Evolutionary conservation across 2,888 invertebrate genomes (phyloP).

Genomic region (Tillus elongatus): DNA sequence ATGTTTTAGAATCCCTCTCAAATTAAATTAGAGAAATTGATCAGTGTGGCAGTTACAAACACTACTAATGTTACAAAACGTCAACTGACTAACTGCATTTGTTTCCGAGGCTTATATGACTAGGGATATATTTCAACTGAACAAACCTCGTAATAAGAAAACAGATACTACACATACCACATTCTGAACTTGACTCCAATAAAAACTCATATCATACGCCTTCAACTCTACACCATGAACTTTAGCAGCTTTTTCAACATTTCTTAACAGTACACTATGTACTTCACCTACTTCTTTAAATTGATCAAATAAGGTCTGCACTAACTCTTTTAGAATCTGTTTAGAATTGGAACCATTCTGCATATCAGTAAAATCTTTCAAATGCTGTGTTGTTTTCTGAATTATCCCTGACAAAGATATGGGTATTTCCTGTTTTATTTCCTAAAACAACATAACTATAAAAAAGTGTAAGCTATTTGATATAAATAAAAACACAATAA

Average conservation of each 20-base stretch:
- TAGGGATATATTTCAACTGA: too few species aligned
- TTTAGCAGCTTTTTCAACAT: slow-evolving; percentile 53
- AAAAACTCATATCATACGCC: slow-evolving; percentile 65
- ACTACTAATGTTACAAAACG: too few species aligned
- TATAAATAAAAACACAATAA: slow-evolving; percentile 7
- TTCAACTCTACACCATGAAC: slow-evolving; percentile 47
- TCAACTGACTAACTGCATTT: too few species aligned
- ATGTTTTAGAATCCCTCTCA: too few species aligned
- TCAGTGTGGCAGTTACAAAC: too few species aligned
- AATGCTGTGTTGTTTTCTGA: slow-evolving; percentile 66
- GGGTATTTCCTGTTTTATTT: slow-evolving; percentile 74
- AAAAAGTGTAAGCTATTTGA: slow-evolving; percentile 10
- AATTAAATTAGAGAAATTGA: too few species aligned
- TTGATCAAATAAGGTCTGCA: slow-evolving; percentile 70
- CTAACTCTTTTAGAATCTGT: slow-evolving; percentile 45
- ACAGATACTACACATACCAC: slow-evolving; percentile 53
- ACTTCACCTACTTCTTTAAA: slow-evolving; percentile 72
- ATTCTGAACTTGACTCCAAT: slow-evolving; percentile 84
- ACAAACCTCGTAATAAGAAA: slow-evolving; percentile 1
- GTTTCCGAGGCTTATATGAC: too few species aligned
- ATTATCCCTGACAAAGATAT: slow-evolving; percentile 72
- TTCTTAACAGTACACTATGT: slow-evolving; percentile 59
- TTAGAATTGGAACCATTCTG: slow-evolving; percentile 31
- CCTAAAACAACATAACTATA: slow-evolving; percentile 48
- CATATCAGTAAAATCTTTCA: slow-evolving; percentile 51